Evolutionary conservation across 1,140 invertebrate genomes (phyloP), one percentile per base, ranked within the genome.

Genomic region (Pinna nobilis): DNA sequence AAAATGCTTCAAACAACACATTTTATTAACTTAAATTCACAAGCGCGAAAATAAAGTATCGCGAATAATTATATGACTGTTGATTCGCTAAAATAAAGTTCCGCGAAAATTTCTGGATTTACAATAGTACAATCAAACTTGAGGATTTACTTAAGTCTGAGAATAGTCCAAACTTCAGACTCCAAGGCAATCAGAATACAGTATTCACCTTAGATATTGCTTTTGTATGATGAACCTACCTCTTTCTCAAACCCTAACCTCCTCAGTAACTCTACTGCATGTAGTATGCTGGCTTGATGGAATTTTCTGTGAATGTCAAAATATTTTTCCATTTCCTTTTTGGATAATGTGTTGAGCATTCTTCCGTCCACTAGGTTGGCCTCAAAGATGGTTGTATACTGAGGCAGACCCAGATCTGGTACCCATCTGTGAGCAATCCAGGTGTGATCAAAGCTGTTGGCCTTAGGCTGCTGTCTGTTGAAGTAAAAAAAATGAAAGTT

Each of bases 341-440:
- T 96, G 79, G 95, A 95, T 39, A 98, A 91, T 49, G 95, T 94
- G 86, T 97, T 96, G 78, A 98, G 89, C 92, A 97, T 94, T 51
- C 96, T 91, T 2, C 96, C 96, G 88, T 98, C 96, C 6, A 97
- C 95, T 85, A 97, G 92, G 80, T 95, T 95, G n/a, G 93, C 93
- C 70, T 96, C 92, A 88, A 97, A 97, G 51, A 92, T 94, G 74
- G 96, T 94, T 0, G 94, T 93, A 85, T 97, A 97, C 91, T 97
- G 94, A 25, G 94, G 93, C 53, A 98, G 89, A 64, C 96, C 96
- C 18, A 98, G 91, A 87, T 97, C 95, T 0, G 95, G 94, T 76
- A 98, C 88, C 95, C 96, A 97, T 83, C 97, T 95, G 11, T 94
- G 94, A 25, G 95, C 94, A 5, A 97, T 95, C 96, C 96, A 98